These are phyloP conservation scores for Glaucomys volans DNA, from an alignment of 2,113 vertebrate species.

Conservation along the genomic window DNA sequence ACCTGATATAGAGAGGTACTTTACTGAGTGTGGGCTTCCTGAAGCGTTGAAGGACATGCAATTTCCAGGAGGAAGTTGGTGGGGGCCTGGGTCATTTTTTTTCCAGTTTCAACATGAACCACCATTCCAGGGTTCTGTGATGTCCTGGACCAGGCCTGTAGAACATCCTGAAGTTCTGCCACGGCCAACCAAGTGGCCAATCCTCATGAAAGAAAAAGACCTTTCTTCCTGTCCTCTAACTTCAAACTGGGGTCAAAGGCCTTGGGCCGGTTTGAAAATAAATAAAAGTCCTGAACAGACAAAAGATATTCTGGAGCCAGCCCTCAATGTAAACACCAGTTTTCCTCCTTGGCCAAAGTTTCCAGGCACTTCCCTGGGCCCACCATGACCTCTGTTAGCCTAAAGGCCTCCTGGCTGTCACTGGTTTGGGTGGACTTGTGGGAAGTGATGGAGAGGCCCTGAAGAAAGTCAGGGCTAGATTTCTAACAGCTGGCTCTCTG, in stretches of 20 bases:
- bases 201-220: constrained; percentile 65
- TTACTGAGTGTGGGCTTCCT: neutral
- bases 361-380: neutral
- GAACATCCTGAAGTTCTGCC: constrained; percentile 3
- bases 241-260: constrained; percentile 79
- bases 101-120: constrained; percentile 35
- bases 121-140: neutral
- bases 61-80: neutral
- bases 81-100: constrained; percentile 17
- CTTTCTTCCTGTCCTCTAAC: constrained; percentile 76
- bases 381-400: constrained; percentile 37
- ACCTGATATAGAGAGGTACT: neutral
- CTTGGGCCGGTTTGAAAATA: constrained; percentile 79
- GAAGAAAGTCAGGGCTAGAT: neutral
- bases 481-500: neutral
- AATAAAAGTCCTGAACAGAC: constrained; percentile 72
- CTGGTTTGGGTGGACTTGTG: neutral
- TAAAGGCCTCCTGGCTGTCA: neutral
- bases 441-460: neutral
- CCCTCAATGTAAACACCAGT: constrained; percentile 70
- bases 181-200: constrained; percentile 67
- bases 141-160: neutral
- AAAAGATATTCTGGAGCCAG: constrained; percentile 74
- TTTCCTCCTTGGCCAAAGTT: constrained; percentile 50
- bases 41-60: neutral